phyloP scores from a whole-genome alignment of 2,797 vertebrate species.

The Merluccius polli region DNA sequence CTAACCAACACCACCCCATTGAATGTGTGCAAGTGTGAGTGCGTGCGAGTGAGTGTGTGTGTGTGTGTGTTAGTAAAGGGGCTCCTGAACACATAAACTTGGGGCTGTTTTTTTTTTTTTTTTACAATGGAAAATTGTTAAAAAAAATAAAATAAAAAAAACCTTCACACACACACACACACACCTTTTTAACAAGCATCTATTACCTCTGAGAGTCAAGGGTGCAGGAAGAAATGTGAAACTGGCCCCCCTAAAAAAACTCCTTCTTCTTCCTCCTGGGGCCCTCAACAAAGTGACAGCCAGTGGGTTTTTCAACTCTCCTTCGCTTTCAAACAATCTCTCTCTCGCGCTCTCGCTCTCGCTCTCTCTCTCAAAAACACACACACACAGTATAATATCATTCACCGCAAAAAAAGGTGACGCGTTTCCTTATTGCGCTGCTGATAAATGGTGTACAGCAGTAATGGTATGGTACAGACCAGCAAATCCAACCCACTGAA shows the following conservation, averaged over 20 bases:
- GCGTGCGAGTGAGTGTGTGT: constrained; percentile 19
- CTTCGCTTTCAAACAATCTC: constrained; percentile 33
- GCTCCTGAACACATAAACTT: constrained; percentile 58
- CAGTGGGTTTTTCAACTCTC: constrained; percentile 25
- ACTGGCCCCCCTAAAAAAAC: constrained; percentile 21
- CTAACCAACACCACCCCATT: constrained; percentile 38
- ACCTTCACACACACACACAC: constrained; percentile 17
- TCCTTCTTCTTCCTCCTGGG: constrained; percentile 19
- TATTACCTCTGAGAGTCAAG: constrained; percentile 46
- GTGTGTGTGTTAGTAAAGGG: constrained; percentile 12
- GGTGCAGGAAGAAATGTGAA: constrained; percentile 43
- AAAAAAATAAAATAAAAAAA: constrained; percentile 24
- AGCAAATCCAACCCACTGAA: constrained; percentile 24
- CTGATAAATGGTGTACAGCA: constrained; percentile 29
- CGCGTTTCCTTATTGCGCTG: constrained; percentile 29
- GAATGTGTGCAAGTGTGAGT: constrained; percentile 32
- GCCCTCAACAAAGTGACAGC: constrained; percentile 31
- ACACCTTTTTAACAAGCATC: constrained; percentile 55
- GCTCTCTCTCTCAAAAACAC: constrained; percentile 7
- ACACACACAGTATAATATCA: constrained; percentile 29
- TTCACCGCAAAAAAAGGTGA: constrained; percentile 30
- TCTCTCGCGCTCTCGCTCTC: constrained; percentile 11
- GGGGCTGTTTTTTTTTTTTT: constrained; percentile 15
- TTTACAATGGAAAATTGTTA: constrained; percentile 63
- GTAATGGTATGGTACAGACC: constrained; percentile 7